phyloP scores from a whole-genome alignment of 2,797 vertebrate genomes.

The Typhlichthys subterraneus region DNA sequence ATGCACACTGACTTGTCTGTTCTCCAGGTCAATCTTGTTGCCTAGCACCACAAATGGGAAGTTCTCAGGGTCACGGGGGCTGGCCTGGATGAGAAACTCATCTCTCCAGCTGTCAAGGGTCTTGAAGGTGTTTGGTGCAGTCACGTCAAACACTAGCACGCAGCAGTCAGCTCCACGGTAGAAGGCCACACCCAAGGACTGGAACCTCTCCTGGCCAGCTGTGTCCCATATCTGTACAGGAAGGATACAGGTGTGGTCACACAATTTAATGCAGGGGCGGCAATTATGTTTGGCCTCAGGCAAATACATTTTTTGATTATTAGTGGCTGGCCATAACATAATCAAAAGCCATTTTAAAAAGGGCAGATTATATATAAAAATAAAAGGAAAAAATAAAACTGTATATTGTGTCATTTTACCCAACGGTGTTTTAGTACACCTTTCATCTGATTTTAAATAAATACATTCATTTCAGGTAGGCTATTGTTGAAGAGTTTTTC shows the following conservation, averaged over 20 bases:
- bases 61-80: slow-evolving; percentile 89
- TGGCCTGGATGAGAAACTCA: slow-evolving; percentile 91
- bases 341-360: too few species aligned
- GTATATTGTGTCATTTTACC: too few species aligned
- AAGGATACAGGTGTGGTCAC: neutral
- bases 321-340: too few species aligned
- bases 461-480: too few species aligned
- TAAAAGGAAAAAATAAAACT: too few species aligned
- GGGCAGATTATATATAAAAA: too few species aligned
- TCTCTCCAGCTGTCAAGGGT: slow-evolving; percentile 92
- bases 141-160: slow-evolving; percentile 91
- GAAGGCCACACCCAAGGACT: slow-evolving; percentile 91
- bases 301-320: too few species aligned
- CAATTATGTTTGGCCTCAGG: too few species aligned
- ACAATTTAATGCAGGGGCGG: too few species aligned
- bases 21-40: slow-evolving; percentile 94
- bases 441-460: too few species aligned
- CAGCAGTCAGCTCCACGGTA: slow-evolving; percentile 93
- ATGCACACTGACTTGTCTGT: slow-evolving; percentile 85
- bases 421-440: too few species aligned
- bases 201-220: slow-evolving; percentile 90
- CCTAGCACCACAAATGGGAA: slow-evolving; percentile 93
- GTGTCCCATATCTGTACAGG: slow-evolving; percentile 90
- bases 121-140: slow-evolving; percentile 90
- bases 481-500: too few species aligned